Base-by-base conservation (phyloP, 53 echinoderm and acorn worm genomes). In the Holothuria leucospilota region DNA sequence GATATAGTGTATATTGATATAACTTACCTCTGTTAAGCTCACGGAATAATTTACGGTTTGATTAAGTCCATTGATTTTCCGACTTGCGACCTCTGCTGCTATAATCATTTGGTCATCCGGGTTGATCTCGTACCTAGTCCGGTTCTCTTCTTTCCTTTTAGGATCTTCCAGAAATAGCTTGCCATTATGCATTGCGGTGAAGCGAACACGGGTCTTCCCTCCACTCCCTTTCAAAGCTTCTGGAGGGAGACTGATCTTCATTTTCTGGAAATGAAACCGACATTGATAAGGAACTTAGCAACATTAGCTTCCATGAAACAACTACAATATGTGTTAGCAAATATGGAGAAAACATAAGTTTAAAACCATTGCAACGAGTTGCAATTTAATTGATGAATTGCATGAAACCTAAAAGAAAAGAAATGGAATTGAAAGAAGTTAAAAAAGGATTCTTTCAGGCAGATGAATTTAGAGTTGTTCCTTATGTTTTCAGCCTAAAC, bases 21-120 rank as follows among this genome's bases (percentile, higher is more conserved):
- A 16, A 58, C 27, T 64, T 25, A 83, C 84, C 84, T 83, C 25
- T 18, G 68, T 49, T 26, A 64, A n/a, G 5, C 26, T 28, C 11
- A 83, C 42, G 27, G 84, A 83, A 46, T 66, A 83, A 41, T 83
- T 83, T 14, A 83, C 67, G 23, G 66, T 41, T 27, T 83, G 46
- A 49, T 9, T 6, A 2, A 83, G 80, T 23, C 84, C 84, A n/a
- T 38, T 20, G 39, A 83, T 29, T 29, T n/a, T 28, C 24, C 25
- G 41, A 46, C 68, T 15, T 6, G 42, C 67, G 30, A 83, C 63
- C 4, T 83, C 84, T 18, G 84, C 84, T 15, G 65, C 39, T 11
- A 83, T 83, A 15, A 83, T 29, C 67, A 41, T 67, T 46, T 83
- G 84, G 4, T 83, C 53, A 15, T 64, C 65, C 20, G 67, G 63